phyloP scores from a whole-genome alignment of 2,113 vertebrate species.

The Muntiacus muntjak region DNA sequence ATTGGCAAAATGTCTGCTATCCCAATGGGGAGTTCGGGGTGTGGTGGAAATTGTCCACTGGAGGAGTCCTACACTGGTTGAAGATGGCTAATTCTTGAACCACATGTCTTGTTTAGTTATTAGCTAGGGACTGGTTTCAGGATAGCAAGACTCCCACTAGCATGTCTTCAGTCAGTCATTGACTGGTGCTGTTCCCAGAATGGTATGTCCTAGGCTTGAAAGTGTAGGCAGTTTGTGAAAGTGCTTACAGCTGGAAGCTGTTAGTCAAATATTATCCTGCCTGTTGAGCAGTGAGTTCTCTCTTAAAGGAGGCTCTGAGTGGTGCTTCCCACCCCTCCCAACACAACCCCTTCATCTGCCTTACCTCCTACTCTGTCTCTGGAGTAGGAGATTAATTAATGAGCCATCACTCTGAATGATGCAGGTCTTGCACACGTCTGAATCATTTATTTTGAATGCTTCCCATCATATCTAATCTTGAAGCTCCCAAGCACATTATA shows the following conservation, averaged over 20 bases:
- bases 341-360: not conserved
- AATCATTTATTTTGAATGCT: slow-evolving; percentile 38
- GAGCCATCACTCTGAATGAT: slow-evolving; percentile 20
- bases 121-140: not conserved
- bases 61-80: not conserved
- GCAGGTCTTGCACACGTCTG: slow-evolving; percentile 7
- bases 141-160: not conserved
- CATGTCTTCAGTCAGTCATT: not conserved
- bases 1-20: not conserved
- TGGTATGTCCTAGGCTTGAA: not conserved
- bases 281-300: not conserved
- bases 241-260: not conserved
- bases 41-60: not conserved
- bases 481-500: slow-evolving; percentile 15
- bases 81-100: not conserved
- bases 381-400: not conserved
- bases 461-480: slow-evolving; percentile 38
- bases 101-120: not conserved
- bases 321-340: not conserved
- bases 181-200: too few relatives aligned
- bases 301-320: not conserved
- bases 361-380: not conserved
- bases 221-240: not conserved
- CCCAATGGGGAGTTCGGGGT: not conserved
- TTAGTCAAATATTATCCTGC: not conserved